Evolutionary conservation across 2,113 vertebrate genomes (phyloP).

Genomic region (Albula goreensis): DNA sequence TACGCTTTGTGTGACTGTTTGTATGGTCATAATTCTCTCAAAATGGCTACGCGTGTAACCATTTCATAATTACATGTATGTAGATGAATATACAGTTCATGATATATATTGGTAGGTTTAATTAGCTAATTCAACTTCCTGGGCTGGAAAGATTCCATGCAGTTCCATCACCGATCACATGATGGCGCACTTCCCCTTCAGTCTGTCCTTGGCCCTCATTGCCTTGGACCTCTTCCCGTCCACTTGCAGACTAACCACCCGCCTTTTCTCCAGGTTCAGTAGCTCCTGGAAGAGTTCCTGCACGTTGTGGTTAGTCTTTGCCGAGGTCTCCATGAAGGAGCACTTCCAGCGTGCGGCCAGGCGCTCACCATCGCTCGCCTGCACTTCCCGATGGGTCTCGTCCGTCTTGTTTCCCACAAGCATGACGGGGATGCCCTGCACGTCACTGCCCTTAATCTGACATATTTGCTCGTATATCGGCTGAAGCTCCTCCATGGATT

Average conservation of each 20-base stretch:
- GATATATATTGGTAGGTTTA: too few relatives aligned
- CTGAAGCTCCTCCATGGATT: conserved; percentile 68
- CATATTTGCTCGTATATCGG: conserved; percentile 69
- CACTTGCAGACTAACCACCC: conserved; percentile 58
- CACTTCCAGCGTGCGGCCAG: conserved; percentile 68
- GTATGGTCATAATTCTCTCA: background rate
- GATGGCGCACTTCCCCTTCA: conserved; percentile 67
- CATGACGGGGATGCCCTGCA: conserved; percentile 58
- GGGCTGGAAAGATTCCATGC: background rate
- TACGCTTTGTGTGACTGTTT: background rate
- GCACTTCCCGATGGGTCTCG: conserved; percentile 60
- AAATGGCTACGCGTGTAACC: background rate
- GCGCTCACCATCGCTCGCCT: conserved; percentile 59
- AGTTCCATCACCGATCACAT: conserved; percentile 54
- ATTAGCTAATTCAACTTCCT: background rate
- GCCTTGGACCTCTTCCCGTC: conserved; percentile 64
- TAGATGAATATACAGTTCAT: background rate
- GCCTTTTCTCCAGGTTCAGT: conserved; percentile 65
- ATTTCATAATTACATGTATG: background rate
- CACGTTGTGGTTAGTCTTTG: conserved; percentile 66
- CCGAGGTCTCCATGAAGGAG: conserved; percentile 70
- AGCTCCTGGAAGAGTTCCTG: conserved; percentile 72
- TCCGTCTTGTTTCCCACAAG: conserved; percentile 69
- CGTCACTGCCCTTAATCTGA: conserved; percentile 65
- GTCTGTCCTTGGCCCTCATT: conserved; percentile 58